Evolutionary conservation across 2,797 vertebrate species (phyloP).

Genomic region (Parotocinclus haroldoi): DNA sequence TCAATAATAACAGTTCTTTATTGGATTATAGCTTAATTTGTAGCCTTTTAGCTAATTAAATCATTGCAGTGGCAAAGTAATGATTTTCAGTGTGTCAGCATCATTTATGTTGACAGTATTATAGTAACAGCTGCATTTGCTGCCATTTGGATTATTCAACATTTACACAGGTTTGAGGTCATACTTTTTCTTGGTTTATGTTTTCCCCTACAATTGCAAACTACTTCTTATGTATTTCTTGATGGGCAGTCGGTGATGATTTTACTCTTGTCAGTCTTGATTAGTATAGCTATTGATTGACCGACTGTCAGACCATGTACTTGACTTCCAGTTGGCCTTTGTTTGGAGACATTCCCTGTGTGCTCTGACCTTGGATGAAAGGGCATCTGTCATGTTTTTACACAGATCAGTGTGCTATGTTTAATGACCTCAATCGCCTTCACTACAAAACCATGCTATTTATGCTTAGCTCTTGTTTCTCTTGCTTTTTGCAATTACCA

Average conservation of each 20-base stretch:
- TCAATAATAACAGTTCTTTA: constrained; percentile 67
- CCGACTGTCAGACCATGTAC: constrained; percentile 61
- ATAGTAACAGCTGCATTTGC: constrained; percentile 1
- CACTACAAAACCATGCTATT: constrained; percentile 7
- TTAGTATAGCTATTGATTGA: constrained; percentile 71
- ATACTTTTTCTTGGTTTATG: no score
- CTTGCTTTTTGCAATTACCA: constrained; percentile 9
- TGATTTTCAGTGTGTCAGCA: constrained; percentile 54
- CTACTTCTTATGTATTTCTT: constrained; percentile 16
- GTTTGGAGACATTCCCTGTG: constrained; percentile 53
- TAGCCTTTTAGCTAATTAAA: constrained; percentile 73
- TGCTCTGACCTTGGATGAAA: constrained; percentile 66
- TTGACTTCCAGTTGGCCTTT: constrained; percentile 59
- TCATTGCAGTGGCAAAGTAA: constrained; percentile 53
- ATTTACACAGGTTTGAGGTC: no score
- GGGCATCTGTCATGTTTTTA: constrained; percentile 39
- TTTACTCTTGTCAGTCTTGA: constrained; percentile 50
- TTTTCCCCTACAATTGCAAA: no score
- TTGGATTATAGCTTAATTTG: constrained; percentile 60
- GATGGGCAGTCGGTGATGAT: constrained; percentile 14
- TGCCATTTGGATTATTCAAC: no score
- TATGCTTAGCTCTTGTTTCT: constrained; percentile 11
- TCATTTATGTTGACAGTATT: constrained; percentile 28
- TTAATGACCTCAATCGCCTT: constrained; percentile 15
- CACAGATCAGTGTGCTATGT: constrained; percentile 20